Percentiles rank a stretch among this genome's conserved stretches.
Conservation (phyloP, 2,797 vertebrate genomes). For the Thaleichthys pacificus region DNA sequence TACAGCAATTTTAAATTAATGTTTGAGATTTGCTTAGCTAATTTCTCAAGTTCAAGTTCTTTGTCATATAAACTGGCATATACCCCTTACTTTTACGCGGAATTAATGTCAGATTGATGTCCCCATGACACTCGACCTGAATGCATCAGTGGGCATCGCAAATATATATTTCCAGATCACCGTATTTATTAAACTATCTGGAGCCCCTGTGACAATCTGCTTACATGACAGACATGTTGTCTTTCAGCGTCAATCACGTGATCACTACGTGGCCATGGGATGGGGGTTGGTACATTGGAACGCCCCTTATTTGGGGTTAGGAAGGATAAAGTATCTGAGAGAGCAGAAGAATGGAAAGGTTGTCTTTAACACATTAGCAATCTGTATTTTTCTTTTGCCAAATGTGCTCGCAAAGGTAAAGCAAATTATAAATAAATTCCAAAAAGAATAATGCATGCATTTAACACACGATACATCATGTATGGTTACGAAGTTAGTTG, state of each 20-base stretch:
- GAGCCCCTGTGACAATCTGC: not conserved
- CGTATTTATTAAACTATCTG: not conserved
- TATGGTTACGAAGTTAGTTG: conserved; percentile 24
- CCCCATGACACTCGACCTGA: not conserved
- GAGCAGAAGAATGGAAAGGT: conserved; percentile 53
- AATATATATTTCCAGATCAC: not conserved
- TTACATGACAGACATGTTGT: not conserved
- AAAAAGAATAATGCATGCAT: conserved; percentile 1
- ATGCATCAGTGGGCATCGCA: not conserved
- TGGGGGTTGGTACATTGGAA: conserved; percentile 25
- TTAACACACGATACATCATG: conserved; percentile 1
- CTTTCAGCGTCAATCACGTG: conserved; percentile 10
- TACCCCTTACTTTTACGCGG: not conserved
- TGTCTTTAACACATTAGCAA: conserved; percentile 43
- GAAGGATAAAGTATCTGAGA: conserved; percentile 44
- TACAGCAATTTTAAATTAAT: not conserved
- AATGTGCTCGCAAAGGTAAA: conserved; percentile 61
- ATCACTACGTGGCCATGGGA: conserved; percentile 17
- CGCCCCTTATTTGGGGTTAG: conserved; percentile 40
- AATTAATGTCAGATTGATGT: not conserved
- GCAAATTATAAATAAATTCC: conserved; percentile 10
- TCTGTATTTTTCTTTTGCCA: conserved; percentile 7
- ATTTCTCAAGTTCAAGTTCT: not conserved
- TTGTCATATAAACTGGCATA: too few relatives aligned
- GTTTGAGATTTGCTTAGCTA: not conserved